phyloP scores from a whole-genome alignment of 2,797 vertebrate genomes.

The Chiroxiphia lanceolata region DNA sequence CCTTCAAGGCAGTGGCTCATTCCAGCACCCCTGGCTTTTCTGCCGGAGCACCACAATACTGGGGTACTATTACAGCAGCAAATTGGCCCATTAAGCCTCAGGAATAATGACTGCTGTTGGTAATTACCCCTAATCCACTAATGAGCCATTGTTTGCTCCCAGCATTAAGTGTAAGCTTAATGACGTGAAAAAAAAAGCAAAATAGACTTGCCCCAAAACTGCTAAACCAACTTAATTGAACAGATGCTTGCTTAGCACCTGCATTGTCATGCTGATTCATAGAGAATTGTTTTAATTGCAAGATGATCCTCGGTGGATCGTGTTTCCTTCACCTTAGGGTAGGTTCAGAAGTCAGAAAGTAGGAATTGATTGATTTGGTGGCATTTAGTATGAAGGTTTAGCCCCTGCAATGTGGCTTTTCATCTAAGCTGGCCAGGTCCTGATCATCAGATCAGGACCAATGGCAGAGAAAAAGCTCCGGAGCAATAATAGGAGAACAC shows the following conservation, averaged over 20 bases:
- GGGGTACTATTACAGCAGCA: slow-evolving; percentile 81
- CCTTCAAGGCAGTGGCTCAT: slow-evolving; percentile 29
- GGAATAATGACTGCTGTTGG: slow-evolving; percentile 77
- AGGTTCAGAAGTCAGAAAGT: slow-evolving; percentile 56
- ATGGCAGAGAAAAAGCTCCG: background rate
- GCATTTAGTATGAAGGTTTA: slow-evolving; percentile 46
- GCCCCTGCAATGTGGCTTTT: background rate
- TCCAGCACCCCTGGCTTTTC: slow-evolving; percentile 44
- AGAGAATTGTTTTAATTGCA: slow-evolving; percentile 74
- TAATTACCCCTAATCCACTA: slow-evolving; percentile 88
- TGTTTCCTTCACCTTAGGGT: slow-evolving; percentile 69
- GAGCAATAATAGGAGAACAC: slow-evolving; percentile 6
- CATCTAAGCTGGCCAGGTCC: background rate
- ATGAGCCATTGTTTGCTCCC: slow-evolving; percentile 84
- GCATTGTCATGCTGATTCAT: slow-evolving; percentile 74
- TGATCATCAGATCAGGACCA: background rate
- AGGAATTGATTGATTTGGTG: slow-evolving; percentile 63
- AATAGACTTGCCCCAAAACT: slow-evolving; percentile 44
- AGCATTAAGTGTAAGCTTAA: slow-evolving; percentile 81
- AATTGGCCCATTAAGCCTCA: slow-evolving; percentile 78
- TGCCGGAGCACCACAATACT: slow-evolving; percentile 48
- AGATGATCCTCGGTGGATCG: slow-evolving; percentile 64
- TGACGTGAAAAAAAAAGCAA: slow-evolving; percentile 61
- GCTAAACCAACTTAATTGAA: slow-evolving; percentile 71
- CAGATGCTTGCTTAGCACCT: slow-evolving; percentile 71